Conservation (phyloP, 2,113 vertebrate genomes). For the Cavia aperea region DNA sequence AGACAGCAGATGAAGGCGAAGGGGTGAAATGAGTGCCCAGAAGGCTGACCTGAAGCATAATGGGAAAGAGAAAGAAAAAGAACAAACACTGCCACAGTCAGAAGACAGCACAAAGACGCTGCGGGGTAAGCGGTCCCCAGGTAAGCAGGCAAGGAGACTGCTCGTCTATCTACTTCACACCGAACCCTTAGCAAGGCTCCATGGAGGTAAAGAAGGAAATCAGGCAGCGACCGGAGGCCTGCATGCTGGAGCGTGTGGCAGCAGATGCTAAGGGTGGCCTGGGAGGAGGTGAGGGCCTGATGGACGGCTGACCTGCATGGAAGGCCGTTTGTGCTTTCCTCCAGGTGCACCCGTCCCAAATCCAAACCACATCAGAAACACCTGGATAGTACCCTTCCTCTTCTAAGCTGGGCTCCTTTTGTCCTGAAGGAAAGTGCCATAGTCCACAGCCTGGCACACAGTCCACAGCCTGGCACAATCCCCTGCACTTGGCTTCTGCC, state of each 20-base stretch:
- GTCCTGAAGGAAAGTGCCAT: neutral
- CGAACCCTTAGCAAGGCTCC: fast-evolving
- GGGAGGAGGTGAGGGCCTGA: fast-evolving
- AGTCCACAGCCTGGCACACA: neutral
- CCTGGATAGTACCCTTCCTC: neutral
- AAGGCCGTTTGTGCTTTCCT: neutral
- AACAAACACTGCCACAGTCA: neutral
- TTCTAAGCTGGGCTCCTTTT: neutral
- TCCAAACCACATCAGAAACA: neutral
- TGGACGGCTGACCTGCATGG: fast-evolving
- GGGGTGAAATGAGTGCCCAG: neutral
- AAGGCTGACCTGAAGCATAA: neutral
- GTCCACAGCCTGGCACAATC: too few relatives aligned
- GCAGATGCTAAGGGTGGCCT: too few relatives aligned
- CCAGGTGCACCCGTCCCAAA: neutral
- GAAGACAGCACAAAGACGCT: neutral
- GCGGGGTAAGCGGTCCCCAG: neutral
- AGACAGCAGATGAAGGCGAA: fast-evolving
- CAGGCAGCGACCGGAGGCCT: too few relatives aligned
- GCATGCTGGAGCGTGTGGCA: neutral
- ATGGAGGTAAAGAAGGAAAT: fast-evolving
- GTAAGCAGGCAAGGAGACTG: neutral
- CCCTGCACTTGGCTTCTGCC: neutral
- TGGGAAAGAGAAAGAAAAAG: neutral
- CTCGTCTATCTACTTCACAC: neutral